A percentile compares a stretch with the other conserved stretches of the same genome.
Evolutionary conservation across 2,888 invertebrate species (phyloP).

Genomic region (Pammene aurita): DNA sequence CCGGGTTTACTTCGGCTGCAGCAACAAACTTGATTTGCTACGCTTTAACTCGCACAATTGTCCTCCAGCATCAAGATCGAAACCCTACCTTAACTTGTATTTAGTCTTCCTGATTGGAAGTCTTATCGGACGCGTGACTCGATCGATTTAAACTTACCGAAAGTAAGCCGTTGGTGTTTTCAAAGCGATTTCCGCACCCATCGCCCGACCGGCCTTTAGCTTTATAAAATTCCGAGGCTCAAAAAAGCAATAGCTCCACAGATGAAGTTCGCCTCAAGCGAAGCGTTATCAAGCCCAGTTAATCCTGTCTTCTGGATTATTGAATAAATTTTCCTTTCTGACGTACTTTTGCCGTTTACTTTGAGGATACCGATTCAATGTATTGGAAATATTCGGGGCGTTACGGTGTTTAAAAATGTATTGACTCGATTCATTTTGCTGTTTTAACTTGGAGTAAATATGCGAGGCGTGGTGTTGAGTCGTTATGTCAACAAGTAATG

Average conservation of each 20-base stretch:
- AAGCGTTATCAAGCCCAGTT: conserved; percentile 74
- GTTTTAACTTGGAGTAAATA: conserved; percentile 29
- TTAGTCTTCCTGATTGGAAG: conserved; percentile 39
- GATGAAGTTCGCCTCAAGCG: conserved; percentile 69
- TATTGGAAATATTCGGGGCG: conserved; percentile 64
- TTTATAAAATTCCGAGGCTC: conserved; percentile 63
- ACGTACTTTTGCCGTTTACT: conserved; percentile 63
- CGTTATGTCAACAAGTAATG: conserved; percentile 38
- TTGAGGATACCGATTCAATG: conserved; percentile 54
- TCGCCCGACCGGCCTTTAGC: conserved; percentile 52
- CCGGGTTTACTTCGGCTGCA: conserved; percentile 61
- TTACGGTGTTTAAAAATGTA: conserved; percentile 50
- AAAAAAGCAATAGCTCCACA: conserved; percentile 66
- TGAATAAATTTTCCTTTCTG: conserved; percentile 72
- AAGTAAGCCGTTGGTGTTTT: conserved; percentile 49
- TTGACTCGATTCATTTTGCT: conserved; percentile 42
- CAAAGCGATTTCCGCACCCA: conserved; percentile 51
- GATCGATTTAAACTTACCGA: conserved; percentile 50
- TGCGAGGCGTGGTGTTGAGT: conserved; percentile 25
- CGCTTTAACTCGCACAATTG: conserved; percentile 63
- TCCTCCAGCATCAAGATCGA: conserved; percentile 50
- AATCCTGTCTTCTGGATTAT: conserved; percentile 76
- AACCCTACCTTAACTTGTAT: conserved; percentile 39
- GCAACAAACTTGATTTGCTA: conserved; percentile 62
- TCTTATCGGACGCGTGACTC: conserved; percentile 46